phyloP scores from a whole-genome alignment of 2,888 invertebrate species.

The Eilema sororculum region DNA sequence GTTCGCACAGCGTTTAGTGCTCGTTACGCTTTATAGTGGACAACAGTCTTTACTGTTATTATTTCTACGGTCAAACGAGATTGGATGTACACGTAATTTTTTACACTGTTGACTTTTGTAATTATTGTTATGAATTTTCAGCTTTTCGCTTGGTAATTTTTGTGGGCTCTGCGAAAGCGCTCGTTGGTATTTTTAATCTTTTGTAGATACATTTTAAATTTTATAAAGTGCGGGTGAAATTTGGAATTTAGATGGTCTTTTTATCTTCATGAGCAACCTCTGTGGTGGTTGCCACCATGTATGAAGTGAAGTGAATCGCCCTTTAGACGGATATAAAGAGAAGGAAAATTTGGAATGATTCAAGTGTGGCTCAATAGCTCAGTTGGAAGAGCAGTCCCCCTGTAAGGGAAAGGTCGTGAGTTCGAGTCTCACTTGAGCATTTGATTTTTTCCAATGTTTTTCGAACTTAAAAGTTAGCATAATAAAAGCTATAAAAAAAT shows the following conservation, averaged over 20 bases:
- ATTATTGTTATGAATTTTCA: slow-evolving; percentile 41
- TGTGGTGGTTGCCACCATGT: too few species aligned
- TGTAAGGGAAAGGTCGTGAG: too few species aligned
- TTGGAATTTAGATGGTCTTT: background rate
- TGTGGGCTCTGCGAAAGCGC: background rate
- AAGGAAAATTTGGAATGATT: too few species aligned
- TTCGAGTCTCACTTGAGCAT: too few species aligned
- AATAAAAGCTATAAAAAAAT: too few species aligned
- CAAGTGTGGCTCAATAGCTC: too few species aligned
- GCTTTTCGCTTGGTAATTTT: slow-evolving; percentile 7
- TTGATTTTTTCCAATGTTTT: too few species aligned
- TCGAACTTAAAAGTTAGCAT: too few species aligned
- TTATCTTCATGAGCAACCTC: background rate
- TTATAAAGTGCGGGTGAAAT: background rate
- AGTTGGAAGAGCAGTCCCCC: too few species aligned
- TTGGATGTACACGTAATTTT: slow-evolving; percentile 50
- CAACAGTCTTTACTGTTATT: slow-evolving; percentile 66
- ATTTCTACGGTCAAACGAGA: slow-evolving; percentile 54
- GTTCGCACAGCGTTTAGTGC: slow-evolving; percentile 64
- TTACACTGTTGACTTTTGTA: slow-evolving; percentile 37
- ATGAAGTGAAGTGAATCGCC: too few species aligned
- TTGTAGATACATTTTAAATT: slow-evolving; percentile 6
- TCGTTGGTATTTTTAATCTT: background rate
- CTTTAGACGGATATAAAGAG: too few species aligned
- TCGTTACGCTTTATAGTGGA: slow-evolving; percentile 68